A percentile compares a stretch with the other conserved stretches of the same genome.
These are phyloP conservation scores for Hypsibius dujardini DNA, from an alignment of 1,140 invertebrate genomes.

Conservation along the genomic window DNA sequence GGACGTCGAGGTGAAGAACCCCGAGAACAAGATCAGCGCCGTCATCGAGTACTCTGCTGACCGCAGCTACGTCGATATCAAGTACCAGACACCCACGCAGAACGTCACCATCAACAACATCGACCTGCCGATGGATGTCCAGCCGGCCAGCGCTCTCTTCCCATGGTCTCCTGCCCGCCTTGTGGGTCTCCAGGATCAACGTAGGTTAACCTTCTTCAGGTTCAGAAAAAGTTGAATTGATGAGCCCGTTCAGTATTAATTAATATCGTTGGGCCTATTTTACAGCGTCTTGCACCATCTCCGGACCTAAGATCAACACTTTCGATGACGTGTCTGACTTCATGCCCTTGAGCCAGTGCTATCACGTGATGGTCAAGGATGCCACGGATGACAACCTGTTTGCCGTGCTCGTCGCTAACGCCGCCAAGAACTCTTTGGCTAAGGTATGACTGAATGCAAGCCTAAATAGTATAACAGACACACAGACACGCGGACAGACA, in stretches of 20 bases:
- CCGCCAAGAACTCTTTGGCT: not conserved
- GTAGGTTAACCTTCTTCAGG: not conserved
- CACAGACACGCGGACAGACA: no score
- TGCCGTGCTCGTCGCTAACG: not conserved
- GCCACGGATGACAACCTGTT: constrained; percentile 9
- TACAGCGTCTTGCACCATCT: constrained; percentile 14
- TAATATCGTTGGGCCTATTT: not conserved
- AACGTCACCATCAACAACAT: constrained; percentile 12
- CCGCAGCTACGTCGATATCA: not conserved
- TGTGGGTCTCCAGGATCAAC: not conserved
- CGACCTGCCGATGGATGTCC: not conserved
- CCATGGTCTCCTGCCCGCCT: constrained; percentile 11
- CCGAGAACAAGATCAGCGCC: not conserved
- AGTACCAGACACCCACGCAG: not conserved
- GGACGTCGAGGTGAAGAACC: not conserved
- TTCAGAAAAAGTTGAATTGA: no score
- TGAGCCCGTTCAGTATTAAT: no score
- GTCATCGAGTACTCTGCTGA: constrained; percentile 3
- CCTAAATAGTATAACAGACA: no score
- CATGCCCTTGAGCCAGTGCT: constrained; percentile 15
- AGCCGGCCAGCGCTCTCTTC: not conserved
- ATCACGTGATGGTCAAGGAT: constrained; percentile 13
- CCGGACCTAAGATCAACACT: not conserved
- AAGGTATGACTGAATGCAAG: not conserved
- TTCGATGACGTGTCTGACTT: constrained; percentile 13